phyloP scores from a whole-genome alignment of 1,140 invertebrate species.

The Homalodisca vitripennis region DNA sequence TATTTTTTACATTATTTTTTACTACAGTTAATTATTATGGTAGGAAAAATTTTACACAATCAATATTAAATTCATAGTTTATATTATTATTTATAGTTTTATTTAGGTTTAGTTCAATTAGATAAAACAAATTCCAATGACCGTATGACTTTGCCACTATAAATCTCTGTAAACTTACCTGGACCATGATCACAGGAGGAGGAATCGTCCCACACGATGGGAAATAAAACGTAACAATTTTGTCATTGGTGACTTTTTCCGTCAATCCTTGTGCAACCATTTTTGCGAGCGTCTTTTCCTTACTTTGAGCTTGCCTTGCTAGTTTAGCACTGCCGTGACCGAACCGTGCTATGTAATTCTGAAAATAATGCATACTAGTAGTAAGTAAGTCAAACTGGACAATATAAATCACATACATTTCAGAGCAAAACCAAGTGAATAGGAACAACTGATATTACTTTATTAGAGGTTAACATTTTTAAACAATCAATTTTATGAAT shows the following conservation, averaged over 20 bases:
- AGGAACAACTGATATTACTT: no score
- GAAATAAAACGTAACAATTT: constrained; percentile 92
- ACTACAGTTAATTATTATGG: no score
- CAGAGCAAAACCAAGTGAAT: no score
- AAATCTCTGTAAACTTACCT: constrained; percentile 54
- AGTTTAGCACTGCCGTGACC: constrained; percentile 99
- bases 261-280: constrained; percentile 98
- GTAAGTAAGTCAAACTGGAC: no score
- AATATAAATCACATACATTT: no score
- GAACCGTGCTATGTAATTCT: constrained; percentile 98
- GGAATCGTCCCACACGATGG: constrained; percentile 95
- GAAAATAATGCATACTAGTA: no score
- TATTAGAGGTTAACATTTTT: no score
- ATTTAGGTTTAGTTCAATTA: background rate
- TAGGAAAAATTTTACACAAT: no score
- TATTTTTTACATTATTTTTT: no score
- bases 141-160: background rate
- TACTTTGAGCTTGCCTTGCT: constrained; percentile 97
- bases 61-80: no score
- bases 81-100: background rate
- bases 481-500: no score
- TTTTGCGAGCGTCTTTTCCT: constrained; percentile 98
- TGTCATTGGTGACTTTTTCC: constrained; percentile 89
- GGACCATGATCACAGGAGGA: constrained; percentile 98
- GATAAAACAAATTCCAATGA: background rate